Conservation (phyloP, 1,140 invertebrate genomes). For the Pogonomyrmex barbatus region DNA sequence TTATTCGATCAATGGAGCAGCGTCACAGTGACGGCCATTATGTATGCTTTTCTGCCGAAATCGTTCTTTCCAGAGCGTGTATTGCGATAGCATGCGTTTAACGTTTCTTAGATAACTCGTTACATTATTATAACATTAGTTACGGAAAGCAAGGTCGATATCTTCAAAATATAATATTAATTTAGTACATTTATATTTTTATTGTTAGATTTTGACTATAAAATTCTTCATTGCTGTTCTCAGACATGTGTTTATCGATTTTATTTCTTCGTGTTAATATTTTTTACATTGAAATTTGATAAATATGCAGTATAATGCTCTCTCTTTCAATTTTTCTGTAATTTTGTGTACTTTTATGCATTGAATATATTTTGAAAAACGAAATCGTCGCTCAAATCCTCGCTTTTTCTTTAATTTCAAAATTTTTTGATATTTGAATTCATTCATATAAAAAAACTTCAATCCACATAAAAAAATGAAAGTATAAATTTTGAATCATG, state of each 20-base stretch:
- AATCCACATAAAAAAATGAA: too few species aligned
- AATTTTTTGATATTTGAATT: too few species aligned
- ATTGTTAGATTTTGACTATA: background rate
- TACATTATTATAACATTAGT: background rate
- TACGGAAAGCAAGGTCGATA: background rate
- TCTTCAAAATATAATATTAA: background rate
- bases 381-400: too few species aligned
- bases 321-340: too few species aligned
- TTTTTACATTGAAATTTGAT: background rate
- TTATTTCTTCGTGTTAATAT: background rate
- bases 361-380: too few species aligned
- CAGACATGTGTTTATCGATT: background rate
- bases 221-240: background rate
- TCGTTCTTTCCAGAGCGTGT: slow-evolving; percentile 41
- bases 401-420: too few species aligned
- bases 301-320: too few species aligned
- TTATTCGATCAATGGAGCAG: background rate
- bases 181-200: background rate
- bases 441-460: too few species aligned
- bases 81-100: background rate
- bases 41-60: slow-evolving; percentile 41
- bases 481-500: too few species aligned
- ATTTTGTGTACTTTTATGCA: background rate
- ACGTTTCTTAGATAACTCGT: background rate
- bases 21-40: slow-evolving; percentile 66